These are phyloP conservation scores for Diadema setosum DNA, from an alignment of 35 echinoderm and acorn worm species.

Conservation along the genomic window DNA sequence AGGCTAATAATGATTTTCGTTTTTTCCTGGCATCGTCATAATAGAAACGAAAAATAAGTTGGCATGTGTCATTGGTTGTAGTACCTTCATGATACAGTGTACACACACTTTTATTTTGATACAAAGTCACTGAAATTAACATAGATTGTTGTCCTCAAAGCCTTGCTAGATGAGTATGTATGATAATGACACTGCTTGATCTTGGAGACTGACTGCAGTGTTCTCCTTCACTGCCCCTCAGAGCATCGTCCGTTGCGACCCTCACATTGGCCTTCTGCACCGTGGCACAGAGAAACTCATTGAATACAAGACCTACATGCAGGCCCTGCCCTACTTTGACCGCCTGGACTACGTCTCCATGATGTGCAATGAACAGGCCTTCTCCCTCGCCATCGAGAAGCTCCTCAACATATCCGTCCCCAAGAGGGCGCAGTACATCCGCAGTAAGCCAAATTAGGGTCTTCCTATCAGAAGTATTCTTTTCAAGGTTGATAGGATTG, in stretches of 20 bases:
- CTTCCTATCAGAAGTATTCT: neutral
- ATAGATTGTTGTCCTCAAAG: too few species aligned
- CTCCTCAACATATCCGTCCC: constrained; percentile 91
- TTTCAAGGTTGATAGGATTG: too few species aligned
- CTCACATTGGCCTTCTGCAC: constrained; percentile 91
- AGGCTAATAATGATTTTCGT: too few species aligned
- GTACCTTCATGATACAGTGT: too few species aligned
- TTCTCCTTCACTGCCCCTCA: neutral
- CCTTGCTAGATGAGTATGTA: too few species aligned
- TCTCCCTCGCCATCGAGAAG: constrained; percentile 93
- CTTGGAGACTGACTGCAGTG: too few species aligned
- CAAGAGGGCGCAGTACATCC: constrained; percentile 89
- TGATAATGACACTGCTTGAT: too few species aligned
- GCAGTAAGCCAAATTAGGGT: constrained; percentile 26
- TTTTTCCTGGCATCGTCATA: too few species aligned
- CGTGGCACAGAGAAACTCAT: constrained; percentile 97
- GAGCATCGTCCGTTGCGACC: constrained; percentile 86
- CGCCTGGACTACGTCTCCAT: constrained; percentile 94
- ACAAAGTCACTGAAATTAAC: too few species aligned
- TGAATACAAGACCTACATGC: constrained; percentile 99
- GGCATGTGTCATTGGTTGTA: too few species aligned
- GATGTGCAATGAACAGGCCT: constrained; percentile 99
- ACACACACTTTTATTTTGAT: too few species aligned
- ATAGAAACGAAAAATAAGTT: too few species aligned
- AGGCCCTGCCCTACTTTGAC: constrained; percentile 96